These are phyloP conservation scores for Amphiprion clarkii DNA, from an alignment of 2,797 vertebrate genomes.

Conservation along the genomic window DNA sequence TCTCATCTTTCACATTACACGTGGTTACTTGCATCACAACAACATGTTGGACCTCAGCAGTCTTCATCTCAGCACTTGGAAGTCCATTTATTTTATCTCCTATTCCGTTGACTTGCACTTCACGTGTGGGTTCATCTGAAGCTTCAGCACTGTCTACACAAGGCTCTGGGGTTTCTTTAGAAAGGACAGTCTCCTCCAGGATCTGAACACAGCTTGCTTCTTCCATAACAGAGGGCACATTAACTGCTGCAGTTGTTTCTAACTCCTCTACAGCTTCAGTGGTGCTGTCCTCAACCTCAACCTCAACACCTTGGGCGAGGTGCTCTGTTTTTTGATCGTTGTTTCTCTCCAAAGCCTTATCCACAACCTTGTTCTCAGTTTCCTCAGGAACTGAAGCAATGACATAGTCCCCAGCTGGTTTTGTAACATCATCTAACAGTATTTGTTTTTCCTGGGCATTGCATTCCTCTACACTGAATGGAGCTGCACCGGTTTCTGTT, in stretches of 20 bases:
- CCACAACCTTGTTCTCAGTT: slow-evolving; percentile 23
- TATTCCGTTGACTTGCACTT: slow-evolving; percentile 26
- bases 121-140: slow-evolving; percentile 50
- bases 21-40: slow-evolving; percentile 30
- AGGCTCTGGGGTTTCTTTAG: slow-evolving; percentile 10
- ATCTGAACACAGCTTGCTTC: slow-evolving; percentile 25
- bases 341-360: slow-evolving; percentile 21
- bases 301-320: slow-evolving; percentile 4
- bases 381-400: slow-evolving; percentile 27
- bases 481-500: slow-evolving; percentile 15
- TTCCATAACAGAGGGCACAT: slow-evolving; percentile 37
- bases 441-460: slow-evolving; percentile 21
- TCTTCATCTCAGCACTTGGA: slow-evolving; percentile 27
- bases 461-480: slow-evolving; percentile 17
- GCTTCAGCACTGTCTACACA: slow-evolving; percentile 25
- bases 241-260: slow-evolving; percentile 45
- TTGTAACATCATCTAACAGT: background rate
- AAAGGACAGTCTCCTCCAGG: slow-evolving; percentile 30
- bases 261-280: slow-evolving; percentile 49
- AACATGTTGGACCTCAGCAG: slow-evolving; percentile 21
- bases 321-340: slow-evolving; percentile 25
- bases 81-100: slow-evolving; percentile 26
- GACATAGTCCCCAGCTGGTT: slow-evolving; percentile 14
- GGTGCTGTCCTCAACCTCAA: slow-evolving; percentile 22
- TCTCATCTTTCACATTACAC: slow-evolving; percentile 36